These are phyloP conservation scores for Austrolebias charrua DNA, from an alignment of 2,797 vertebrate genomes.

Conservation along the genomic window DNA sequence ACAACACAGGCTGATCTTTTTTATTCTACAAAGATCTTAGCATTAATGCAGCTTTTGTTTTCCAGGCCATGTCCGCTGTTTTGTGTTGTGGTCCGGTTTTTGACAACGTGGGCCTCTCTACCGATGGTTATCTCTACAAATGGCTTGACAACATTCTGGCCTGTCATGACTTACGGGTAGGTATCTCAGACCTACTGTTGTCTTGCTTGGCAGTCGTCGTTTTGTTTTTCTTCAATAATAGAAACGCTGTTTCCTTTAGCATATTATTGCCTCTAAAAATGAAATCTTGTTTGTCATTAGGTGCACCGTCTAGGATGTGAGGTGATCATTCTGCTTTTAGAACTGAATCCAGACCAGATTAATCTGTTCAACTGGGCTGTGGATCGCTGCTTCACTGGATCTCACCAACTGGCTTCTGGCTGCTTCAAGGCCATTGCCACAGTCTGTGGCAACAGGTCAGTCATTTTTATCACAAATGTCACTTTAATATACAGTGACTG, in stretches of 20 bases:
- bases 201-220: neutral
- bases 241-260: neutral
- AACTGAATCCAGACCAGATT: conserved; percentile 96
- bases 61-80: conserved; percentile 97
- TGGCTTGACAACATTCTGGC: conserved; percentile 99
- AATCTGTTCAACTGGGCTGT: conserved; percentile 99
- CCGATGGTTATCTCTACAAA: conserved; percentile 99
- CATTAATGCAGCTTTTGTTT: conserved; percentile 8
- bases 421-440: conserved; percentile 99
- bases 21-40: neutral
- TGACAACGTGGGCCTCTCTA: conserved; percentile 97
- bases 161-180: conserved; percentile 94
- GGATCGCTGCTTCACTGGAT: conserved; percentile 97
- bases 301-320: conserved; percentile 97
- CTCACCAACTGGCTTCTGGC: conserved; percentile 95
- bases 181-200: conserved; percentile 32
- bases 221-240: neutral
- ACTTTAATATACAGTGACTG: neutral
- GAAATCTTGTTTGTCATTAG: conserved; percentile 63
- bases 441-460: conserved; percentile 95
- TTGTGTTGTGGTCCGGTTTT: conserved; percentile 97
- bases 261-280: neutral
- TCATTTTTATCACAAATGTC: neutral
- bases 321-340: conserved; percentile 94
- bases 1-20: neutral